These are phyloP conservation scores for Heliconius eleuchia DNA, from an alignment of 1,140 invertebrate genomes.

Conservation along the genomic window DNA sequence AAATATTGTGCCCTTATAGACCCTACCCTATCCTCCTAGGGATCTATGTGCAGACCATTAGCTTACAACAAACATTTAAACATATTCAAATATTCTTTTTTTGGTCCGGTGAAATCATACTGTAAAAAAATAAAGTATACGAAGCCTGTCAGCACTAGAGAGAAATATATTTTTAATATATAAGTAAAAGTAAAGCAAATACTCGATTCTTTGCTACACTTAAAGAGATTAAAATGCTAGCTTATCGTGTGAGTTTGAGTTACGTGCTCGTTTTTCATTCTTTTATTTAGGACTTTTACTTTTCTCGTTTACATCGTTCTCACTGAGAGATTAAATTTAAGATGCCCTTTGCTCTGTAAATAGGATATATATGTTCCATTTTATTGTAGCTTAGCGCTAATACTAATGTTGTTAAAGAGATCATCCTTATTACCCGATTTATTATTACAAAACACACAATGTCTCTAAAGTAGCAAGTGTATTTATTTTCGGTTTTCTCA, in stretches of 20 bases:
- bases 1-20: no score
- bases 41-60: no score
- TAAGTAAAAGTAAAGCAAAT: slow-evolving; percentile 8
- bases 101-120: background rate
- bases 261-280: slow-evolving; percentile 70
- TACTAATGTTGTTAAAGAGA: background rate
- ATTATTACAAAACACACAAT: background rate
- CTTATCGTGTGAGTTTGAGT: slow-evolving; percentile 64
- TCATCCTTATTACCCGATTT: background rate
- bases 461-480: background rate
- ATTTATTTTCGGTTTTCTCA: no score
- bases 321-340: slow-evolving; percentile 69
- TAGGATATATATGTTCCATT: background rate
- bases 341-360: slow-evolving; percentile 19
- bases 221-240: slow-evolving; percentile 71
- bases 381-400: background rate
- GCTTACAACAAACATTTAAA: no score
- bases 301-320: slow-evolving; percentile 59
- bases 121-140: background rate
- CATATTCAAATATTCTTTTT: background rate
- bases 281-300: slow-evolving; percentile 68
- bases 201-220: slow-evolving; percentile 61
- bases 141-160: background rate
- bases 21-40: no score
- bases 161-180: background rate